These are phyloP conservation scores for Hirtodrosophila trivittata DNA, from an alignment of 2,888 invertebrate species.

Conservation along the genomic window DNA sequence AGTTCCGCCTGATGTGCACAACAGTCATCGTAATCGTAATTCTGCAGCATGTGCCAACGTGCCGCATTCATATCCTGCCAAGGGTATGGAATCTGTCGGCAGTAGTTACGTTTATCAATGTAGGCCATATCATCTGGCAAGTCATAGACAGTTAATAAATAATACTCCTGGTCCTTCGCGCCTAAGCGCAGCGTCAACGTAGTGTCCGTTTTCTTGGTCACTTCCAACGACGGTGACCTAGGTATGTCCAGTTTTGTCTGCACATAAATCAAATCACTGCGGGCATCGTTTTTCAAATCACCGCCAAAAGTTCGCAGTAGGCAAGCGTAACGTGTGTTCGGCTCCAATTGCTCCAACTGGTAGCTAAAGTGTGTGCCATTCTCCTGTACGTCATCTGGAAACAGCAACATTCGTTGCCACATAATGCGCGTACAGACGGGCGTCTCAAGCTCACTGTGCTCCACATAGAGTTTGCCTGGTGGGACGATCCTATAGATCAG, in stretches of 20 bases:
- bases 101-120: constrained; percentile 85
- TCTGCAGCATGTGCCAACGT: constrained; percentile 25
- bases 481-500: constrained; percentile 68
- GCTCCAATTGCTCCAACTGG: constrained; percentile 85
- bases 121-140: constrained; percentile 79
- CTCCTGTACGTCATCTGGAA: constrained; percentile 57
- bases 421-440: constrained; percentile 76
- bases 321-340: constrained; percentile 89
- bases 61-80: constrained; percentile 50
- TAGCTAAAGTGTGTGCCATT: constrained; percentile 70
- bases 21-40: constrained; percentile 76
- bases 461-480: constrained; percentile 34
- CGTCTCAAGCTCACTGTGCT: constrained; percentile 74
- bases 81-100: constrained; percentile 67
- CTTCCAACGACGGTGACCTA: constrained; percentile 68
- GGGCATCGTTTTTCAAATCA: constrained; percentile 77
- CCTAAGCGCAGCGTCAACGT: constrained; percentile 85
- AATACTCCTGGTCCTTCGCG: constrained; percentile 62
- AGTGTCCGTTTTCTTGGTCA: constrained; percentile 76
- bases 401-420: constrained; percentile 76
- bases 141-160: constrained; percentile 80
- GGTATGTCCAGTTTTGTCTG: constrained; percentile 87
- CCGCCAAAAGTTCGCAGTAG: constrained; percentile 88
- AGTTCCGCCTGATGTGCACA: constrained; percentile 68
- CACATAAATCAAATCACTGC: constrained; percentile 84